Base-by-base conservation (phyloP, 2,113 vertebrate genomes). In the Percopsis transmontana region DNA sequence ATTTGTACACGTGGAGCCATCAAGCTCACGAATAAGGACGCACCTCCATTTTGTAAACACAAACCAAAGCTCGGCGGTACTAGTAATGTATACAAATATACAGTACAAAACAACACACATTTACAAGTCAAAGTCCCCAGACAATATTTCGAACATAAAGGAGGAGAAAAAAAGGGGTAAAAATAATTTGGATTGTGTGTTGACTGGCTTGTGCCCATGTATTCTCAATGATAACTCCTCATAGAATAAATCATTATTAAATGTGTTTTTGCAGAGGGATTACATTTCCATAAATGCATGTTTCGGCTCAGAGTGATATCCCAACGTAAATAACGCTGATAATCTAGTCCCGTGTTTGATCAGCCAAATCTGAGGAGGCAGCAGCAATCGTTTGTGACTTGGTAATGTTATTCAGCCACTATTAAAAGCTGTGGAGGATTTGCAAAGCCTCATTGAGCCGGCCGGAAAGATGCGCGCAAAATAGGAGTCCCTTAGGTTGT, bases 321-420 rank as follows among this genome's bases (percentile, higher is more conserved):
- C 70, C 85, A 75, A 82, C 87, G 84, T 87, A 90, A 87, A 91
- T 90, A 91, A 87, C 80, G 59, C 69, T 62, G 82, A 88, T 91
- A 84, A 88, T 89, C 85, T 75, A 56, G 39, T 83, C 55, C 76
- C 70, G 84, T 85, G 89, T 90, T 89, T 87, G 84, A 89, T 90
- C 88, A 88, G 76, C 80, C 85, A 82, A 79, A 85, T 79, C 79
- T 64, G 72, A 79, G 77, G 81, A 65, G 60, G 70, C 78, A 81
- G 77, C 79, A 74, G 83, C 82, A 77, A 81, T 83, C 88, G 79
- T 76, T 85, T 80, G 86, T 87, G 88, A 89, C 84, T 85, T 84
- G 85, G 5, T 76, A 70, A 87, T 87, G 90, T 87, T 86, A 88
- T 85, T 38, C 68, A 21, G 83, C 79, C 72, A 81, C 89, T 90